Base-by-base conservation (phyloP, 1,140 invertebrate species). In the Drosophila yakuba region DNA sequence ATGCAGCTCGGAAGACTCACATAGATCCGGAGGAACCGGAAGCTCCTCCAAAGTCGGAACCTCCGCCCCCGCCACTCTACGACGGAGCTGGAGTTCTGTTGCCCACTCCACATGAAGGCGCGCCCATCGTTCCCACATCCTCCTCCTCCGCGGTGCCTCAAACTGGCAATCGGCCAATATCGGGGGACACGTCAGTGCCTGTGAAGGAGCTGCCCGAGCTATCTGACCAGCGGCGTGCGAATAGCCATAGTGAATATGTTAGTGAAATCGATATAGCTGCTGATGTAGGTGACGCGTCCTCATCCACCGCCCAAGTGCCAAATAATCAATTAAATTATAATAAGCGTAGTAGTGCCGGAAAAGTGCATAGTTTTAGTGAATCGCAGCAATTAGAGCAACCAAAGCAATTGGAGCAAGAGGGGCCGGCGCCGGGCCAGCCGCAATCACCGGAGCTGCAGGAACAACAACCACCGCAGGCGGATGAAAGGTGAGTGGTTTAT, bases 301-400 rank as follows among this genome's bases (percentile, higher is more conserved):
- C 58, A 50, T 52, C 64, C 64, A 68, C 64, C 51, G 68, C 64
- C 60, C 67, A 79, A 79, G 83, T 88, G 83, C 83, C 83, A 88
- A 88, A 88, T 69, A 89, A 79, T 80, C 63, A 83, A 68, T 89
- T 88, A 50, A 86, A 81, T 66, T 54, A 69, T 52, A 62, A 67
- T 52, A 44, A 52, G 56, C 35, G 52, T 44, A 43, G 52, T 50
- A 80, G n/a, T 68, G 63, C 23, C 43, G 54, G 28, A 0, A 28
- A 57, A 47, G 52, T 74, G 74, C 47, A 61, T 63, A 57, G 48
- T 50, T 57, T 72, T 58, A 81, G 75, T 63, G 64, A 72, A 81
- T 43, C 57, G 45, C 56, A 83, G 45, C 68, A 66, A 54, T 51
- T 59, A 78, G 60, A 63, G 36, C 45, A 61, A 59, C 64, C 69